Evolutionary conservation across 37 sponge, comb jelly and placozoan species (phyloP), one percentile per base, ranked within the genome.

Genomic region (Amphimedon queenslandica): DNA sequence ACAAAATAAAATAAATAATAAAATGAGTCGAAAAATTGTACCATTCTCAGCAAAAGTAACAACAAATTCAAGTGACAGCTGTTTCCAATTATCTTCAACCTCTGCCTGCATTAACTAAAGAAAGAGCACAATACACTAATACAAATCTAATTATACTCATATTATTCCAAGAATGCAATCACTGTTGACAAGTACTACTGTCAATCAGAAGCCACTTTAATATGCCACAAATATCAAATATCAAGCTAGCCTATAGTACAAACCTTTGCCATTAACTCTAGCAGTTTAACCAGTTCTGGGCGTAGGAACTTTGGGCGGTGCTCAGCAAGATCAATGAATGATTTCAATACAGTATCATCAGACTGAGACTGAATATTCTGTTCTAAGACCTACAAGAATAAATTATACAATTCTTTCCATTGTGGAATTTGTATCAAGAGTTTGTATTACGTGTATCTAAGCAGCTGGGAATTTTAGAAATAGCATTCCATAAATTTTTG

Each of bases 41-140:
- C 87, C 91, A 64, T 90, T 88, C 76, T 99, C 99, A 40, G 94
- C 85, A 25, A 95, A 39, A 31, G 93, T 92, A 1, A 99, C 84
- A 24, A 95, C 53, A 57, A 95, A 42, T 42, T 99, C 99, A 41
- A 99, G 67, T 21, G 84, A 82, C 24, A 99, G 82, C 57, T 99
- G 99, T 63, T 83, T 86, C 88, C 84, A 90, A 20, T 77, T 76
- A 53, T 95, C 89, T 16, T 83, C 89, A 38, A 90, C 51, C 18
- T 61, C 77, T 5, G 74, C 72, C 5, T 30, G 78, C 70, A 80
- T 79, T 27, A 88, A 55, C 90, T 92, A 51, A 3, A 42, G 43
- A 16, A 11, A 27, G 32, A 73, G n/a, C n/a, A n/a, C n/a, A n/a
- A n/a, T n/a, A n/a, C n/a, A n/a, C n/a, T n/a, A n/a, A n/a, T n/a